These are phyloP conservation scores for Tokudaia muenninki DNA, from an alignment of 2,797 vertebrate species.

Conservation along the genomic window DNA sequence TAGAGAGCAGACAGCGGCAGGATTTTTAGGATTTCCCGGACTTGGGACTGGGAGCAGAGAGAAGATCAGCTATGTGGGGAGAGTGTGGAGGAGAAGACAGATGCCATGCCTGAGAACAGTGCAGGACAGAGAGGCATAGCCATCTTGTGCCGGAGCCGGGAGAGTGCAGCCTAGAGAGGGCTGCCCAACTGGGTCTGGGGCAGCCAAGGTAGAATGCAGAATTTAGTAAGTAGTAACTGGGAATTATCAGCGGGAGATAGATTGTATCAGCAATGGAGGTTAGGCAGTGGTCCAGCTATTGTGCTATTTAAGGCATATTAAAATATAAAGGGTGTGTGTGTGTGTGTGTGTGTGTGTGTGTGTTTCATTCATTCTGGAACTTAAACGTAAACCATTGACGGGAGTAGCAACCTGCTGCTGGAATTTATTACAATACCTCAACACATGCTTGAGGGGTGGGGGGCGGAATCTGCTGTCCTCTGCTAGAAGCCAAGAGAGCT, in stretches of 20 bases:
- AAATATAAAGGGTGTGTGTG: not conserved
- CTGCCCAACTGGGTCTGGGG: not conserved
- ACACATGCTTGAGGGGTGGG: not conserved
- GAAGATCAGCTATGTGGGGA: not conserved
- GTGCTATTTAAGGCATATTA: not conserved
- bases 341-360: not conserved
- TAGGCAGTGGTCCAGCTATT: not conserved
- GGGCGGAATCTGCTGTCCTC: not conserved
- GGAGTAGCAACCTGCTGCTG: not conserved
- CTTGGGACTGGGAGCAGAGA: not conserved
- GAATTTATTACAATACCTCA: not conserved
- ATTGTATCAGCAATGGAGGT: not conserved
- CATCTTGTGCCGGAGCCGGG: not conserved
- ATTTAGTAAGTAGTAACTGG: not conserved
- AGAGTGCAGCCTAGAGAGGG: not conserved
- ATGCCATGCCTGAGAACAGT: not conserved
- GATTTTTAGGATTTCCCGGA: not conserved
- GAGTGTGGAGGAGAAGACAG: not conserved
- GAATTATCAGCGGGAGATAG: not conserved
- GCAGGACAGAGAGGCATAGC: not conserved
- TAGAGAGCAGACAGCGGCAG: not conserved
- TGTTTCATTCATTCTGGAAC: not conserved
- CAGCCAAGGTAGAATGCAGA: not conserved
- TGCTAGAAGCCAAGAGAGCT: not conserved
- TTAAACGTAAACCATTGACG: not conserved